phyloP scores from a whole-genome alignment of 2,888 invertebrate species.

The Deilephila elpenor region DNA sequence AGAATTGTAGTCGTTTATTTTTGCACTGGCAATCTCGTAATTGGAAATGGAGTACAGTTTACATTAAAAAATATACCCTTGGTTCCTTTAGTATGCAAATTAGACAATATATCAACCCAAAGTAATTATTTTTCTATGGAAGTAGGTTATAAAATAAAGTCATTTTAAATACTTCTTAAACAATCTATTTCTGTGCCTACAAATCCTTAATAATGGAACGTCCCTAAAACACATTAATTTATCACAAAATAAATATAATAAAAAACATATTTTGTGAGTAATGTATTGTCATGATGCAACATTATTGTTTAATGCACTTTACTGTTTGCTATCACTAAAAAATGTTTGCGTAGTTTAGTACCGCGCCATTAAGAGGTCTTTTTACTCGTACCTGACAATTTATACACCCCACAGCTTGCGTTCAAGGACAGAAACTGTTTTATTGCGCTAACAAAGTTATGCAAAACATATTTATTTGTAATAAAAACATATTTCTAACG shows the following conservation, averaged over 20 bases:
- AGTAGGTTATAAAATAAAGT: neutral
- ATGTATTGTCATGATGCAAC: constrained; percentile 16
- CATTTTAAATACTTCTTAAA: constrained; percentile 24
- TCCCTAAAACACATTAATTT: neutral
- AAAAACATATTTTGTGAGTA: neutral
- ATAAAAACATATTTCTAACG: constrained; percentile 30
- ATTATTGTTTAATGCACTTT: constrained; percentile 10
- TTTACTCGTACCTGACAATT: constrained; percentile 14
- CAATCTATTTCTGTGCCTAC: neutral
- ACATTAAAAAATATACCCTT: too few relatives aligned
- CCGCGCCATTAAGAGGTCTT: constrained; percentile 3
- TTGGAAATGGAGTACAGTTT: too few relatives aligned
- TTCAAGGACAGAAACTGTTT: constrained; percentile 20
- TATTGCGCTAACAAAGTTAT: constrained; percentile 27
- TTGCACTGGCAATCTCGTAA: too few relatives aligned
- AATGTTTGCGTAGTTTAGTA: constrained; percentile 22
- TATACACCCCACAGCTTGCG: neutral
- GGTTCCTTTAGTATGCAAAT: too few relatives aligned
- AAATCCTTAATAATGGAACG: neutral
- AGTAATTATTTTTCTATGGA: too few relatives aligned
- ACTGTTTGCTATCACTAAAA: constrained; percentile 15
- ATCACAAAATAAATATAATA: neutral
- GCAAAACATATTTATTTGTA: constrained; percentile 34
- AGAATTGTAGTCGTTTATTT: too few relatives aligned
- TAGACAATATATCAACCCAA: too few relatives aligned